Evolutionary conservation across 2,888 invertebrate species (phyloP), one percentile per base, ranked within the genome.

Genomic region (Thumatha senex): DNA sequence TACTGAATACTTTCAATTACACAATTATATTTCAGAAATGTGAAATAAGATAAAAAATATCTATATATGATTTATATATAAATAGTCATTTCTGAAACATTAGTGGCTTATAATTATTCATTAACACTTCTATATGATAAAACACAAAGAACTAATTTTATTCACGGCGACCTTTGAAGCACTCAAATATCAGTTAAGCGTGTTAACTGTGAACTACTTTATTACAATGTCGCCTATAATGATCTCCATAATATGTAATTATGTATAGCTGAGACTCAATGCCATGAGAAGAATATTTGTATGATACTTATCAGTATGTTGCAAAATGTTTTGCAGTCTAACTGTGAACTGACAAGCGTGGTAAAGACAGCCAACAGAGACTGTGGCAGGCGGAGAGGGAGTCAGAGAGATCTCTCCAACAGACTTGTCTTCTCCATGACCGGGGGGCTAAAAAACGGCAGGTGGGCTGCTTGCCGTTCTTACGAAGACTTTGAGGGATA

Each of bases 241-340:
- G 50, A 51, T 53, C 46, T 49, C 50, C 51, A 50, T 54, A 61
- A 63, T 53, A 54, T 63, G 46, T 60, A 51, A 63, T 65, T 55
- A 54, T 41, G 45, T 46, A 43, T 58, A 55, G 51, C 46, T 4
- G 39, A 51, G 48, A 54, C 53, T 60, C 70, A 76, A 75, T 78
- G 78, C 59, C 54, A 48, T 63, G 70, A 56, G 67, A 70, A 70
- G 64, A 76, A 77, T 73, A 69, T 74, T 77, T 66, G 57, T 55
- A 40, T 44, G 74, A 79, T 80, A 54, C 33, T 63, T 74, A 81
- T 80, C 80, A 51, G 50, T 53, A 51, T 61, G 65, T 78, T 78
- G 64, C 72, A 61, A 73, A 59, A 59, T 33, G 14, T 45, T 53
- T 15, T 36, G 49, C 35, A 11, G 40, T n/a, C 24, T 50, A 11